Evolutionary conservation across 92 coral and sea anemone genomes (phyloP).

Genomic region (Hydrozoanthus gracilis): DNA sequence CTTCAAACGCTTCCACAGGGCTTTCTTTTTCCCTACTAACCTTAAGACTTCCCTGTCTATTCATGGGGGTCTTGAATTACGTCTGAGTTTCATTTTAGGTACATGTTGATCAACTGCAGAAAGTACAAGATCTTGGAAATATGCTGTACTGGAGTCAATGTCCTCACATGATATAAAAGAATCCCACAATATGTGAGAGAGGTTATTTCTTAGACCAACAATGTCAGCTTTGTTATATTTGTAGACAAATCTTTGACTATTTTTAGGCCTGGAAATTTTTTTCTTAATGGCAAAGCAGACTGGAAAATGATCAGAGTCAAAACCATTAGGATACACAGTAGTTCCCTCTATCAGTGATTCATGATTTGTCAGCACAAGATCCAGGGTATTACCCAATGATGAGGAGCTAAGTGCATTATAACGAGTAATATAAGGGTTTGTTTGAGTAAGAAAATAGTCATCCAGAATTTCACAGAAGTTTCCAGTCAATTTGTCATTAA

Average conservation of each 20-base stretch:
- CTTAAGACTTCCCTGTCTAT: constrained; percentile 60
- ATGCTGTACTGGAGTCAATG: constrained; percentile 54
- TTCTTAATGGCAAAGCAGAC: constrained; percentile 53
- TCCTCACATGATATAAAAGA: constrained; percentile 52
- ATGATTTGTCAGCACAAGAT: constrained; percentile 46
- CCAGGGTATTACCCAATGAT: constrained; percentile 31
- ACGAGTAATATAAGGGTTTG: constrained; percentile 40
- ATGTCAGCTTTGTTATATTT: constrained; percentile 57
- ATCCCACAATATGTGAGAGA: constrained; percentile 58
- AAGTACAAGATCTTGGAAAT: constrained; percentile 34
- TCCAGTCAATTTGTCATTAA: constrained; percentile 21
- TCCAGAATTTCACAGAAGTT: constrained; percentile 31
- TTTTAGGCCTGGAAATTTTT: constrained; percentile 52
- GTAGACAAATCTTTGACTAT: constrained; percentile 49
- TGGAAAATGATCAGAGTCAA: constrained; percentile 54
- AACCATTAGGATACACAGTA: constrained; percentile 39
- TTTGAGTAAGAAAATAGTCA: constrained; percentile 44
- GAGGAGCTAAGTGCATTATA: constrained; percentile 3
- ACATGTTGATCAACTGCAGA: constrained; percentile 24
- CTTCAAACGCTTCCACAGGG: constrained; percentile 57
- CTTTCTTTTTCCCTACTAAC: constrained; percentile 62
- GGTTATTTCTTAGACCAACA: constrained; percentile 57
- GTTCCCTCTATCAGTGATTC: constrained; percentile 48
- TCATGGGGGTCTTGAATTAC: constrained; percentile 58
- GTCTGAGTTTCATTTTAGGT: constrained; percentile 47